A percentile compares a stretch with the other conserved stretches of the same genome.
These are phyloP conservation scores for Gallinago stenura DNA, from an alignment of 2,797 vertebrate species.

Conservation along the genomic window DNA sequence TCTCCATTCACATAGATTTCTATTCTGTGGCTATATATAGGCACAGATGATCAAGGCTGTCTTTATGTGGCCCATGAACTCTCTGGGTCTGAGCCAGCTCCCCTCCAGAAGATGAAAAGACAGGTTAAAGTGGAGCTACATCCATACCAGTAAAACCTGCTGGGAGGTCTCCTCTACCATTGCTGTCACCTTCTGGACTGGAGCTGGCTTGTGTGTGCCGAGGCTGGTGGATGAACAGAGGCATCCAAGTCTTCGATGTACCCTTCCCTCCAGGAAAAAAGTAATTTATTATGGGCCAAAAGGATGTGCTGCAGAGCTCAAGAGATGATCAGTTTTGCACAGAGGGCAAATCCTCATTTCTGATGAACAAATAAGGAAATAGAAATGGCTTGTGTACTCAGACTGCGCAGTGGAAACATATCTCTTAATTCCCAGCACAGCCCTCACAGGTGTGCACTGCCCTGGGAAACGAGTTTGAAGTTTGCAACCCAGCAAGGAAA, in stretches of 20 bases:
- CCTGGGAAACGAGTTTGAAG: neutral
- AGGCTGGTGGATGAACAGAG: neutral
- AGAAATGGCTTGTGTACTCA: neutral
- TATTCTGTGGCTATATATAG: neutral
- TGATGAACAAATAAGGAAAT: neutral
- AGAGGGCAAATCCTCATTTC: neutral
- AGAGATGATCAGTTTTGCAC: neutral
- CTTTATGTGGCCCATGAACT: neutral
- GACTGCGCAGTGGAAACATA: fast-evolving
- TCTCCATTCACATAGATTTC: neutral
- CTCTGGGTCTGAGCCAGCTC: neutral
- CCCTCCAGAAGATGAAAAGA: neutral
- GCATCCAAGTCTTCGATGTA: neutral
- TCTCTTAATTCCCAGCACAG: neutral
- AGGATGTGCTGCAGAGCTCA: neutral
- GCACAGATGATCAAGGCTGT: fast-evolving
- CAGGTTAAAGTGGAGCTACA: neutral
- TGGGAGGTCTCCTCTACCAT: neutral
- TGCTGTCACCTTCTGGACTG: neutral
- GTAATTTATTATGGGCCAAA: neutral
- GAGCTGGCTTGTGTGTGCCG: neutral
- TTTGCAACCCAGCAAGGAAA: neutral
- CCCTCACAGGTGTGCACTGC: fast-evolving
- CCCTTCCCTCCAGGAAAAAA: neutral
- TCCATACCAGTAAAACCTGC: neutral